These are phyloP conservation scores for Scolanthus callimorphus DNA, from an alignment of 92 coral and sea anemone species.

Conservation along the genomic window DNA sequence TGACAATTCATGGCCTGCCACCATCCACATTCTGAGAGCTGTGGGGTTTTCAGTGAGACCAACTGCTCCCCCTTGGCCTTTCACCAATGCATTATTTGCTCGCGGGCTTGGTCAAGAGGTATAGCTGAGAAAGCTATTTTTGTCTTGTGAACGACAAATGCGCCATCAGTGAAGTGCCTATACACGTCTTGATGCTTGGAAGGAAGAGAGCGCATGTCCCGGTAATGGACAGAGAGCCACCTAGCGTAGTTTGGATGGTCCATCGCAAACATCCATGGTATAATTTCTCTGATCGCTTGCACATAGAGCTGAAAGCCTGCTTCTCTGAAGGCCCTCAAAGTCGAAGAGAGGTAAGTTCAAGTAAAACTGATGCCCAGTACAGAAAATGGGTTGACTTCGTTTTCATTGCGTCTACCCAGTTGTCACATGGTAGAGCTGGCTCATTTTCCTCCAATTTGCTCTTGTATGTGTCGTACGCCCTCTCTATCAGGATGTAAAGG, in stretches of 20 bases:
- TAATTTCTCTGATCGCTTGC: constrained; percentile 33
- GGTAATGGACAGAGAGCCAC: constrained; percentile 55
- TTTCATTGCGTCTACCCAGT: constrained; percentile 18
- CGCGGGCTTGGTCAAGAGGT: constrained; percentile 62
- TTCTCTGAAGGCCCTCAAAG: constrained; percentile 59
- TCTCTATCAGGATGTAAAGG: constrained; percentile 14
- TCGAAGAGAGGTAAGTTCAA: constrained; percentile 25
- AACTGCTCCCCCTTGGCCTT: constrained; percentile 60
- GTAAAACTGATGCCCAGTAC: constrained; percentile 29
- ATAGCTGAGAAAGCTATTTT: constrained; percentile 43
- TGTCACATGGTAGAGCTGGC: neutral
- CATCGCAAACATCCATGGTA: constrained; percentile 66
- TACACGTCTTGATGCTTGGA: constrained; percentile 31
- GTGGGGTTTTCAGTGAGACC: constrained; percentile 58
- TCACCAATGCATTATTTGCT: constrained; percentile 60
- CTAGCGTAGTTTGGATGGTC: no score
- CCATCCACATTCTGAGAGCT: constrained; percentile 61
- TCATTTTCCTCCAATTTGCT: constrained; percentile 8
- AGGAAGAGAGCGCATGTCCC: constrained; percentile 24
- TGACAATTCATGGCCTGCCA: constrained; percentile 60
- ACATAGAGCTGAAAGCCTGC: constrained; percentile 49
- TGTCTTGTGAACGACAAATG: constrained; percentile 59
- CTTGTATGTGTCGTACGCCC: constrained; percentile 19
- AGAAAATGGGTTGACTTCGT: constrained; percentile 24
- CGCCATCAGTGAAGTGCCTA: constrained; percentile 50